Evolutionary conservation across 2,888 invertebrate genomes (phyloP), one percentile per base, ranked within the genome.

Genomic region (Dryomyza anilis): DNA sequence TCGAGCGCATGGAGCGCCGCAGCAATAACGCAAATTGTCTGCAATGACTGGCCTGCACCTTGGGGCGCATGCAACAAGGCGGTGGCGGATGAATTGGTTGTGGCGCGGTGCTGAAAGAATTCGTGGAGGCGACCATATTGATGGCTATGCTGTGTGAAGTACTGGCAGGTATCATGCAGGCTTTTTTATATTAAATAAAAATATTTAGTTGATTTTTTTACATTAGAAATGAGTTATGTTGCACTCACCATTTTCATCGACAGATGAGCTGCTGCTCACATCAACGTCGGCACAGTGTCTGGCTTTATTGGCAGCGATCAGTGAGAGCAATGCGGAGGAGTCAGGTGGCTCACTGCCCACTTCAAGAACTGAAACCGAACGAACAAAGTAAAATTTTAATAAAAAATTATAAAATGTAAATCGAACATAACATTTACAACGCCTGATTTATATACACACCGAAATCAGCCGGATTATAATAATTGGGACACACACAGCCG

Each of bases 391-490:
- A 36, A 60, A 36, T 36, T 56, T n/a, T 3, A 16, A 12, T n/a
- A 36, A 58, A n/a, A n/a, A n/a, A n/a, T n/a, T n/a, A n/a, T n/a
- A n/a, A n/a, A n/a, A n/a, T n/a, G n/a, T n/a, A n/a, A n/a, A n/a
- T 3, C 27, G 4, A 10, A 16, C 43, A 8, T 43, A 4, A 8
- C 43, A 8, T 43, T 2, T 6, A 10, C 30, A 6, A 27, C n/a
- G n/a, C n/a, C n/a, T n/a, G n/a, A n/a, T n/a, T n/a, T n/a, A n/a
- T n/a, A n/a, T n/a, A 48, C 7, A 87, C 82, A 94, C 94, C 87
- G 83, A 90, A 95, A 83, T 95, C 95, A 5, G 94, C 93, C 25
- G 94, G 94, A 84, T 95, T 95, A 81, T 96, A 94, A 80, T 93
- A 94, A 5, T 90, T 87, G 0, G 96, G 96, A 82, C 96, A 96